Evolutionary conservation across 1,140 invertebrate species (phyloP), one percentile per base, ranked within the genome.

Genomic region (Bombus turneri): DNA sequence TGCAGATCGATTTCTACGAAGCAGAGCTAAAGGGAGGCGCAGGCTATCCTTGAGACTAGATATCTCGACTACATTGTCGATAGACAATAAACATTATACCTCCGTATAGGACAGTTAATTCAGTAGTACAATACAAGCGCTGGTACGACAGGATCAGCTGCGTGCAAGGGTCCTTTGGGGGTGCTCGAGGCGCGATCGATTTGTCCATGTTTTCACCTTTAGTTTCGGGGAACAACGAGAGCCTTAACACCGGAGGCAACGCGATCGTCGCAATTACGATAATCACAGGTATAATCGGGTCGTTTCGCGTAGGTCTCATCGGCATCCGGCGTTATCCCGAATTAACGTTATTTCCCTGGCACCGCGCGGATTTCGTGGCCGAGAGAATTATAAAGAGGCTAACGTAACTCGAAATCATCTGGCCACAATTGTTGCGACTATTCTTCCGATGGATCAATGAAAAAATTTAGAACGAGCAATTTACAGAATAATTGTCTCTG

Each of bases 271-370:
- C 90, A 90, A 92, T 93, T 93, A 93, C 92, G 87, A 92, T 92
- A 93, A 94, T 93, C 90, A 85, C 81, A 86, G 91, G 89, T 88
- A 92, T 93, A 91, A 93, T 93, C 91, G 89, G 91, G 77, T 77
- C 75, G 75, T 62, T 64, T 34, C 47, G 80, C 57, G 39, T 22
- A 2, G 39, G 41, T 78, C 82, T 77, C 77, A 80, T 80, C 78
- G 83, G 78, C 76, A 31, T 41, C 41, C 73, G 57, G 47, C 57
- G 76, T 31, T 76, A 62, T n/a, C 47, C 39, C 74, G 73, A 89
- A 90, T 89, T 89, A 92, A 83, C 73, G 87, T 91, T 91, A 89
- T 85, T 85, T 88, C 90, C 85, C 86, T 82, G 73, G 28, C 71
- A 25, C 22, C 22, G 68, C 12, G 25, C 25, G 25, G 5, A 34